Conservation (phyloP, 35 echinoderm and acorn worm genomes). For the Patiria miniata region DNA sequence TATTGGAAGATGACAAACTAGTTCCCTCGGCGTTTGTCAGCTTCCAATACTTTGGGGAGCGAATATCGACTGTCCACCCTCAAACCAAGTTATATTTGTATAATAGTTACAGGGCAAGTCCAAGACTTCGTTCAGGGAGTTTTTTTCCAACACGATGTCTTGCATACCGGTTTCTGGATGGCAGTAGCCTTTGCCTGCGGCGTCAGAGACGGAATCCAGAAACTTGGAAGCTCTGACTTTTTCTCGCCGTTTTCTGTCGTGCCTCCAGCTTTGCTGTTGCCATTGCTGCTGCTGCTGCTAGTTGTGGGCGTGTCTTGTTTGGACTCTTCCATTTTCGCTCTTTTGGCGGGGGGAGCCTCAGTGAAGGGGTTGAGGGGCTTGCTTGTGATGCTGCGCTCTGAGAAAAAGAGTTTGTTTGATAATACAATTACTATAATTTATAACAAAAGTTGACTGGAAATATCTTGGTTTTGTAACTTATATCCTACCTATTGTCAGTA, state of each 20-base stretch:
- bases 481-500: too few species aligned
- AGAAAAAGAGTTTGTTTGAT: neutral
- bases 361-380: constrained; percentile 79
- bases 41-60: too few species aligned
- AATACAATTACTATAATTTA: too few species aligned
- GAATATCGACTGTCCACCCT: too few species aligned
- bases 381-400: constrained; percentile 86
- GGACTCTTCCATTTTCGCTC: constrained; percentile 56
- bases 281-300: constrained; percentile 19
- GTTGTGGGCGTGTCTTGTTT: constrained; percentile 10
- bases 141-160: too few species aligned
- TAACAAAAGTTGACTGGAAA: too few species aligned
- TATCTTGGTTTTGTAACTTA: too few species aligned
- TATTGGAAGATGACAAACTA: too few species aligned
- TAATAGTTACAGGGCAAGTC: too few species aligned
- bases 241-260: constrained; percentile 30
- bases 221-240: constrained; percentile 73
- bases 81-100: too few species aligned
- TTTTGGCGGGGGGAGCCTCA: constrained; percentile 64
- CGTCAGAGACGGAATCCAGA: constrained; percentile 95
- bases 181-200: constrained; percentile 81
- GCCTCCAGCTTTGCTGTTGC: constrained; percentile 1
- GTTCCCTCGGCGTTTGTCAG: too few species aligned
- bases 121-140: too few species aligned
- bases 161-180: constrained; percentile 89